Conservation (phyloP, 1,140 invertebrate genomes). For the Saccostrea glomerata region DNA sequence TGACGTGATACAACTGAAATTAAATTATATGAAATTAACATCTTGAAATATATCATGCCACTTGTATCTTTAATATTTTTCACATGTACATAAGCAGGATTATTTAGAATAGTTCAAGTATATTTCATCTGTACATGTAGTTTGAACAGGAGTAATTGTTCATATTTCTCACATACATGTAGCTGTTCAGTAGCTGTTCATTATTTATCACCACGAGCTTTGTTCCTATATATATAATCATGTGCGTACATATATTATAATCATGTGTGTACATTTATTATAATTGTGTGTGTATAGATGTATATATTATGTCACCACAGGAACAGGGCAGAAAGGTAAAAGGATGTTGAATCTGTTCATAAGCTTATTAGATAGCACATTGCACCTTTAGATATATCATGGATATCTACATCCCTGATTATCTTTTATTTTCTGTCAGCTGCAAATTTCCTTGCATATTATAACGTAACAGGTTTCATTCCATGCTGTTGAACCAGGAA, state of each 20-base stretch:
- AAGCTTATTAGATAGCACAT: background rate
- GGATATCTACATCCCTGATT: background rate
- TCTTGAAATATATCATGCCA: too few species aligned
- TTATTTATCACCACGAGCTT: background rate
- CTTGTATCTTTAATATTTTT: too few species aligned
- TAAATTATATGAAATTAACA: too few species aligned
- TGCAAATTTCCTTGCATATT: background rate
- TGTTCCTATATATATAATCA: background rate
- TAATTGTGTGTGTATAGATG: background rate
- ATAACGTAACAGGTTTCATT: too few species aligned
- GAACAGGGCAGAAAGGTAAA: conserved; percentile 18
- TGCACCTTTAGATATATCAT: background rate
- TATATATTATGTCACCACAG: background rate
- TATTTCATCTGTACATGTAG: too few species aligned
- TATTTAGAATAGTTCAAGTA: too few species aligned
- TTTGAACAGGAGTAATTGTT: too few species aligned
- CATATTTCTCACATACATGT: too few species aligned
- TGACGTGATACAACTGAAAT: too few species aligned
- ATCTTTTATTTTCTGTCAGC: background rate
- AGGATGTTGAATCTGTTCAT: background rate
- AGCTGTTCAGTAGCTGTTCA: too few species aligned
- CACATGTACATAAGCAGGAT: too few species aligned
- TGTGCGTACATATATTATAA: background rate
- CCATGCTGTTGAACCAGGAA: too few species aligned
- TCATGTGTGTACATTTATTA: background rate